Conservation (phyloP, 2,113 vertebrate species). For the Pluvianellus socialis region DNA sequence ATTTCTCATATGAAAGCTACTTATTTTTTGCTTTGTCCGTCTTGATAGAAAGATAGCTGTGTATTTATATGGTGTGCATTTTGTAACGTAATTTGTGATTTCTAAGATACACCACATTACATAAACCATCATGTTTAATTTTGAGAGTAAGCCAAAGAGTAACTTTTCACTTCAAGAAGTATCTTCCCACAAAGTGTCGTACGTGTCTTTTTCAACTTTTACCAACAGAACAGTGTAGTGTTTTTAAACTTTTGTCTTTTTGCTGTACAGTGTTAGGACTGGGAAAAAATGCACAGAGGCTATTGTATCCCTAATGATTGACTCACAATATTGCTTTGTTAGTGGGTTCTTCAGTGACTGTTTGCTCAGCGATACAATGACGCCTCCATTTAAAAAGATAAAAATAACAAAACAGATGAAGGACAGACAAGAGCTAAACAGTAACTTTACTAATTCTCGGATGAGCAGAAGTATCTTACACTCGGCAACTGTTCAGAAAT, state of each 20-base stretch:
- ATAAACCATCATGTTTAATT: conserved; percentile 35
- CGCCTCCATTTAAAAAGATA: background rate
- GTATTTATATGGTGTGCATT: background rate
- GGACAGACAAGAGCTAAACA: background rate
- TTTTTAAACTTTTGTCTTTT: background rate
- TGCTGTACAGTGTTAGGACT: background rate
- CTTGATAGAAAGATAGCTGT: background rate
- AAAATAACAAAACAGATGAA: background rate
- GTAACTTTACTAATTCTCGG: background rate
- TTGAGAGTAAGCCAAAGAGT: background rate
- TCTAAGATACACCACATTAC: background rate
- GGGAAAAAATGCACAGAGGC: background rate
- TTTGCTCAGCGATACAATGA: background rate
- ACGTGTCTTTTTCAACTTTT: background rate
- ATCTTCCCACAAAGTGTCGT: background rate
- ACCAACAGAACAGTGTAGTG: background rate
- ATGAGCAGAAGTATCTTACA: background rate
- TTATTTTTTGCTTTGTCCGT: background rate
- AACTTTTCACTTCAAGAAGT: background rate
- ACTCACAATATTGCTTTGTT: background rate
- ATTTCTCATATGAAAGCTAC: conserved; percentile 3
- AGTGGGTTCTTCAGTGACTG: background rate
- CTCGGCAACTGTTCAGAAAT: background rate
- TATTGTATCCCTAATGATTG: background rate
- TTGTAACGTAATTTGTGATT: background rate